Evolutionary conservation across 1,140 invertebrate genomes (phyloP), one percentile per base, ranked within the genome.

Genomic region (Goniozus legneri): DNA sequence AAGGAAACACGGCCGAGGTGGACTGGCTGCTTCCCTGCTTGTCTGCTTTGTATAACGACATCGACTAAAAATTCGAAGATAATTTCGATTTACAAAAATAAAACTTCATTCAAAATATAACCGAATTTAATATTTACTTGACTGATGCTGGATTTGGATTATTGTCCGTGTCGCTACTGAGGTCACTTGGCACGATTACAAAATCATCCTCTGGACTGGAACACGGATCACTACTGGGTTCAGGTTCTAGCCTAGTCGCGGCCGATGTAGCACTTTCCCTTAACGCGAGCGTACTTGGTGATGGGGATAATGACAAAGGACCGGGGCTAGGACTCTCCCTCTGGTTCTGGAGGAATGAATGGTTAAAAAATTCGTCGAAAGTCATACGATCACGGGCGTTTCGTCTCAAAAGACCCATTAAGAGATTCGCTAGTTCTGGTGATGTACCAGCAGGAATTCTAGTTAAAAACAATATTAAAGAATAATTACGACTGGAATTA

Each of bases 341-440:
- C 8, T 82, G 80, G 42, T 86, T 82, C 65, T 88, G 84, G 43
- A 97, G 78, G 74, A 97, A 97, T 31, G 86, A 80, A 77, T 98
- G 95, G 67, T 83, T 87, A 77, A 97, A 97, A 77, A 97, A 97
- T 45, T 84, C 84, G 58, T 97, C 92, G 77, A 98, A 98, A 43
- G 92, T 86, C 80, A 99, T 95, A 46, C 97, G 81, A 69, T 98
- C 95, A 62, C 85, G 86, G 13, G 97, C 87, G 77, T 97, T 97
- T 44, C 95, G 83, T 55, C 93, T 88, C 53, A 99, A 74, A 36
- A 98, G 78, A 47, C 90, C 85, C 60, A 88, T 80, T 33, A 99
- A 77, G 20, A 99, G 80, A 77, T 95, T 88, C 53, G 84, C 84
- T 41, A 99, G 77, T 60, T 96, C 91, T 8, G 84, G 79, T 33